Percentiles rank a stretch among this genome's conserved stretches.
Evolutionary conservation across 2,797 vertebrate species (phyloP).

Genomic region (Cynodonichthys magdalenae): DNA sequence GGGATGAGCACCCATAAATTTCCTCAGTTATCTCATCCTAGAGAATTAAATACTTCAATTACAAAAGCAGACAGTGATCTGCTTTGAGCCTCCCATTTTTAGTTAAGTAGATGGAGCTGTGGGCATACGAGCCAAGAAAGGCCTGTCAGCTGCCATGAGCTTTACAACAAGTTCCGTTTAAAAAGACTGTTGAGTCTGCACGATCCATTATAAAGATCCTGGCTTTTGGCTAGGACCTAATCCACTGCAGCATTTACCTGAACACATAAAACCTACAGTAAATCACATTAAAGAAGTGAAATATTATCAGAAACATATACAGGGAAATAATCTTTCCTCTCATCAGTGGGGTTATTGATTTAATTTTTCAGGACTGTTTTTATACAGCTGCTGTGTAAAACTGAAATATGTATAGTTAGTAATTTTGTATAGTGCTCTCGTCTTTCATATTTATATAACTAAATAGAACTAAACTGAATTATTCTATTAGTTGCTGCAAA

Average conservation of each 20-base stretch:
- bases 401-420: no score
- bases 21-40: not conserved
- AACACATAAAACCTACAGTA: not conserved
- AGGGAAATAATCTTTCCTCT: no score
- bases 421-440: no score
- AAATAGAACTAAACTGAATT: no score
- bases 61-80: constrained; percentile 14
- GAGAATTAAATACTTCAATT: constrained; percentile 37
- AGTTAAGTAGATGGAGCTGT: constrained; percentile 43
- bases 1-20: not conserved
- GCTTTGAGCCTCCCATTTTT: constrained; percentile 6
- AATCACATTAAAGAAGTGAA: not conserved
- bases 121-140: constrained; percentile 41
- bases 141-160: constrained; percentile 31
- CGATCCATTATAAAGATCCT: constrained; percentile 28
- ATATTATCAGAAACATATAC: no score
- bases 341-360: no score
- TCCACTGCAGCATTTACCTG: not conserved
- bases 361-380: no score
- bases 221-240: constrained; percentile 23
- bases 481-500: no score
- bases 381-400: no score
- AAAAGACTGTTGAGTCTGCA: constrained; percentile 61
- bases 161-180: constrained; percentile 16
- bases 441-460: no score